These are phyloP conservation scores for Mus pahari DNA, from an alignment of 2,113 vertebrate species.

Conservation along the genomic window DNA sequence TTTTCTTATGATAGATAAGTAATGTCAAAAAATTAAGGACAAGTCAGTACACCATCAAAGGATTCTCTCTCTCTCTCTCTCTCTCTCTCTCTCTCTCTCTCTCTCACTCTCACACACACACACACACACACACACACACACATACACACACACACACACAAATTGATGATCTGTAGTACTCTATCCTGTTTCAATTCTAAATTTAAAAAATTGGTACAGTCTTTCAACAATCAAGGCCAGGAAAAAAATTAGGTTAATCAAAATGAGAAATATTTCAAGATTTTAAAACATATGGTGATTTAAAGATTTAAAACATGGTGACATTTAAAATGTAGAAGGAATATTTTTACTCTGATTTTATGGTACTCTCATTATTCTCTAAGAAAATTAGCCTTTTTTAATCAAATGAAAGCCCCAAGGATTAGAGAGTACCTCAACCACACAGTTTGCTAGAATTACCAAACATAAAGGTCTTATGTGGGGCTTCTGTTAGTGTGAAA, in stretches of 20 bases:
- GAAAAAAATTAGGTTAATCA: constrained; percentile 79
- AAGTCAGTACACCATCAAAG: constrained; percentile 73
- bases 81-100: too few relatives aligned
- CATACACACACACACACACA: constrained; percentile 50
- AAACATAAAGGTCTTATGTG: not conserved
- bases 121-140: constrained; percentile 60
- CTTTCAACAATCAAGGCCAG: constrained; percentile 82
- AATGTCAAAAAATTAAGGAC: constrained; percentile 59
- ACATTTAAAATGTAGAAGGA: constrained; percentile 76
- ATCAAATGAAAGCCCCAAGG: constrained; percentile 36
- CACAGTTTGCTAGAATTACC: constrained; percentile 7
- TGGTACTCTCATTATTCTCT: not conserved
- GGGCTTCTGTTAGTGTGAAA: not conserved
- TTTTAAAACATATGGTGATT: constrained; percentile 79
- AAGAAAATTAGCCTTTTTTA: constrained; percentile 45
- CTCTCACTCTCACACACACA: not conserved
- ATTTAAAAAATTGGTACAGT: constrained; percentile 75
- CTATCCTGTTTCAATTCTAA: constrained; percentile 85
- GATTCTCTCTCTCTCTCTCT: not conserved
- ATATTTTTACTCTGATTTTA: constrained; percentile 61
- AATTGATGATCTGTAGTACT: constrained; percentile 75
- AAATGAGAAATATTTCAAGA: constrained; percentile 82
- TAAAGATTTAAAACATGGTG: constrained; percentile 69
- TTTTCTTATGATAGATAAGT: constrained; percentile 37
- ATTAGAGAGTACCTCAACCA: not conserved